These are phyloP conservation scores for Smittia sp. DNA, from an alignment of 2,888 invertebrate species.

Conservation along the genomic window DNA sequence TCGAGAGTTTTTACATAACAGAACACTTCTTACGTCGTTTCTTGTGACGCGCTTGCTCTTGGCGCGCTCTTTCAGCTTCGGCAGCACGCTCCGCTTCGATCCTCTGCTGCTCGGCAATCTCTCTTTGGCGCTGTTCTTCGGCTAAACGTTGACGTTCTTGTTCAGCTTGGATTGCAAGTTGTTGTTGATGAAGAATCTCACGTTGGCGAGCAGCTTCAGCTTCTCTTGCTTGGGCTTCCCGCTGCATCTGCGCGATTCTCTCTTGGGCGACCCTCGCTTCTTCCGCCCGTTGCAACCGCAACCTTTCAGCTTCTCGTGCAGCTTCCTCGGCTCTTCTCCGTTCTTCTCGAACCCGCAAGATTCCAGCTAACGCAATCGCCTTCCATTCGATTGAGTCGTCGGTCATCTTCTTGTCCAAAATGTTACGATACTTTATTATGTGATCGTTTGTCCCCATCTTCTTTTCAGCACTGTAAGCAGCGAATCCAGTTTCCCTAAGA, in stretches of 20 bases:
- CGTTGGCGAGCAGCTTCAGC: slow-evolving; percentile 34
- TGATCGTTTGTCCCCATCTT: slow-evolving; percentile 19
- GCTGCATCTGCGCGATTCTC: background rate
- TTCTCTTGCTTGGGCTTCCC: slow-evolving; percentile 15
- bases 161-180: slow-evolving; percentile 26
- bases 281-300: background rate
- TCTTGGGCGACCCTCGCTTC: slow-evolving; percentile 22
- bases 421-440: background rate
- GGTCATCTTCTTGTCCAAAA: background rate
- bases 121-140: slow-evolving; percentile 29
- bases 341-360: background rate
- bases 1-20: slow-evolving; percentile 5
- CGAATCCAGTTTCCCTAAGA: background rate
- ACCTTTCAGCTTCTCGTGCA: slow-evolving; percentile 21
- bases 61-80: slow-evolving; percentile 17
- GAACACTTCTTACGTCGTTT: slow-evolving; percentile 16
- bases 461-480: slow-evolving; percentile 5
- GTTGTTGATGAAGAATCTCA: slow-evolving; percentile 17
- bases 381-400: slow-evolving; percentile 27
- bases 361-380: slow-evolving; percentile 3
- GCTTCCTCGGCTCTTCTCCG: slow-evolving; percentile 14
- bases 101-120: slow-evolving; percentile 27
- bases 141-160: slow-evolving; percentile 25
- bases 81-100: slow-evolving; percentile 41
- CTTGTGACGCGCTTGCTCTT: background rate